Evolutionary conservation across 2,888 invertebrate genomes (phyloP).

Genomic region (Lithophane semibrunnea): DNA sequence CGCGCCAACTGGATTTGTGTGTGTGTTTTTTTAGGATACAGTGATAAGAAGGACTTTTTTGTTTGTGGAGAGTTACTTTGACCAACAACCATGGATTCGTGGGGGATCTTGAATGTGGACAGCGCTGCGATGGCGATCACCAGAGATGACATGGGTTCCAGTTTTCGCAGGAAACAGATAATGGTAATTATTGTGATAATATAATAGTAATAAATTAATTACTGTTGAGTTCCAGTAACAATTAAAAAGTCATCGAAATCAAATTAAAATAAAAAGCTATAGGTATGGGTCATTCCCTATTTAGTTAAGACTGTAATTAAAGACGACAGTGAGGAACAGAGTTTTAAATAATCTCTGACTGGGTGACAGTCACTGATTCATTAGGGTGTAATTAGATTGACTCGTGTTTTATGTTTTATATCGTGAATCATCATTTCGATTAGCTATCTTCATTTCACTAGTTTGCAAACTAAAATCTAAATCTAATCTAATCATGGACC

Average conservation of each 20-base stretch:
- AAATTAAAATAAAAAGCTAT: neutral
- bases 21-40: conserved; percentile 64
- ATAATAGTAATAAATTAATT: neutral
- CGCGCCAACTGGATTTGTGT: conserved; percentile 77
- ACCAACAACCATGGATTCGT: conserved; percentile 91
- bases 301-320: conserved; percentile 44
- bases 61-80: conserved; percentile 64
- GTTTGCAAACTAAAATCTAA: neutral
- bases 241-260: neutral
- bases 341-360: conserved; percentile 55
- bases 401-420: conserved; percentile 5
- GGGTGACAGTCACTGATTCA: conserved; percentile 38
- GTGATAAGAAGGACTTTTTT: conserved; percentile 59
- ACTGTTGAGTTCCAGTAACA: neutral
- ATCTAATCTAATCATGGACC: neutral
- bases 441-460: neutral
- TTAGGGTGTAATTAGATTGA: conserved; percentile 39
- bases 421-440: neutral
- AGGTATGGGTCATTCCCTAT: neutral
- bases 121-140: conserved; percentile 92
- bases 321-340: conserved; percentile 30
- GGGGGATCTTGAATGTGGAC: conserved; percentile 93
- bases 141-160: conserved; percentile 92
- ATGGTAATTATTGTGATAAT: conserved; percentile 67
- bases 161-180: conserved; percentile 87